Conservation (phyloP, 1,140 invertebrate species). For the Venturia canescens region DNA sequence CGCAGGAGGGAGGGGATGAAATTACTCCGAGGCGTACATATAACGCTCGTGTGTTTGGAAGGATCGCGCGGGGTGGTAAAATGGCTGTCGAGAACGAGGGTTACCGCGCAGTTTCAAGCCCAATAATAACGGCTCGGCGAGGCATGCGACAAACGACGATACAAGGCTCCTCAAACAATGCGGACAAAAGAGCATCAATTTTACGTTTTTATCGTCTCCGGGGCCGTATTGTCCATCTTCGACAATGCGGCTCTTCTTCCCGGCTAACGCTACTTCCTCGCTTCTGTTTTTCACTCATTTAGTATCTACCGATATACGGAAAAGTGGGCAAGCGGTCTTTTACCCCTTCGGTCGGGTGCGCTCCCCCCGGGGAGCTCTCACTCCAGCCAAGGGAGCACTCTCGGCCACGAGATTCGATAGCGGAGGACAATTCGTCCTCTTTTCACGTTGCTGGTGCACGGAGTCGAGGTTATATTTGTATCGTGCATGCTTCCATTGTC, state of each 20-base stretch:
- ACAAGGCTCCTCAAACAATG: slow-evolving; percentile 73
- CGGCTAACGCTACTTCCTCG: slow-evolving; percentile 6
- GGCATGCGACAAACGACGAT: slow-evolving; percentile 71
- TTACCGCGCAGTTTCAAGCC: slow-evolving; percentile 35
- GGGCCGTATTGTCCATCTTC: slow-evolving; percentile 71
- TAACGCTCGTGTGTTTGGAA: neutral
- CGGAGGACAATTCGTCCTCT: slow-evolving; percentile 34
- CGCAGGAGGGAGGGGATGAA: neutral
- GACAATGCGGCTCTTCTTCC: slow-evolving; percentile 64
- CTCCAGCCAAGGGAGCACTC: neutral
- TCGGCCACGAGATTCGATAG: neutral
- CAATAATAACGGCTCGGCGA: slow-evolving; percentile 71
- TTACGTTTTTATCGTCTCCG: slow-evolving; percentile 75
- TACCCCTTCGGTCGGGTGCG: slow-evolving; percentile 31
- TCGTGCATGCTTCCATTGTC: neutral
- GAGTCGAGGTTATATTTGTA: neutral
- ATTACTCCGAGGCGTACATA: neutral
- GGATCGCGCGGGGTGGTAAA: neutral
- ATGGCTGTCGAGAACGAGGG: neutral
- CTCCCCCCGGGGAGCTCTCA: neutral
- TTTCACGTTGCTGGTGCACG: neutral
- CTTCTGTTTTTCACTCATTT: neutral
- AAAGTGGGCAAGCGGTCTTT: neutral
- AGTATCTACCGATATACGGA: neutral
- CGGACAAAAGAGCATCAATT: slow-evolving; percentile 76